Base-by-base conservation (phyloP, 2,113 vertebrate species). In the Saimiri boliviensis region DNA sequence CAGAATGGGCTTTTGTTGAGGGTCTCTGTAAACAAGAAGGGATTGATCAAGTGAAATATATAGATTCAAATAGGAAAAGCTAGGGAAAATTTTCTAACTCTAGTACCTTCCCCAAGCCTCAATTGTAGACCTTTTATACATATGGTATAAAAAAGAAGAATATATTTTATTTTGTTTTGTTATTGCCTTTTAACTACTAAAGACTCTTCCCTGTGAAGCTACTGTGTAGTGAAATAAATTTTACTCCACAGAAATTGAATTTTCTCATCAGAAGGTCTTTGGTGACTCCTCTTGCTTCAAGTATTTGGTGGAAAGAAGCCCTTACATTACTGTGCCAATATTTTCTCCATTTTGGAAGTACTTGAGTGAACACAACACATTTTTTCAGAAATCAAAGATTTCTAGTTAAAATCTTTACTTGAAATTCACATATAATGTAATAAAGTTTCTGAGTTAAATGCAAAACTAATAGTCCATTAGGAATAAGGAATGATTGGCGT, bases 401-500 rank as follows among this genome's bases (percentile, higher is more conserved):
- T 81, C 95, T 96, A 47, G 80, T 95, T 92, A 92, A 92, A 92
- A 79, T 79, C 32, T 94, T 94, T 83, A 73, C 56, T 94, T 90
- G 74, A 96, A 86, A 73, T 84, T 94, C 60, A 68, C 27, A 81
- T 74, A 58, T 14, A 77, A 47, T 90, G 95, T 86, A 86, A 82
- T 92, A 83, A 86, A 86, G 0, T 89, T 95, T 95, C 80, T 5
- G 4, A 93, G 68, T 79, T 91, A n/a, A 70, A 56, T 68, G 54
- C 45, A 35, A 68, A 79, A 89, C 40, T 60, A 70, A 79, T 74
- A 60, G 45, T 40, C 40, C 68, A 47, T 74, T 86, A 92, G 87
- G 73, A 91, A n/a, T 68, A 93, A 94, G 52, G 23, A 94, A 80
- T 68, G 68, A 83, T n/a, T 73, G 40, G 71, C 66, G 87, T 68